Conservation (phyloP, 1,140 invertebrate genomes). For the Phymorhynchus buccinoides region DNA sequence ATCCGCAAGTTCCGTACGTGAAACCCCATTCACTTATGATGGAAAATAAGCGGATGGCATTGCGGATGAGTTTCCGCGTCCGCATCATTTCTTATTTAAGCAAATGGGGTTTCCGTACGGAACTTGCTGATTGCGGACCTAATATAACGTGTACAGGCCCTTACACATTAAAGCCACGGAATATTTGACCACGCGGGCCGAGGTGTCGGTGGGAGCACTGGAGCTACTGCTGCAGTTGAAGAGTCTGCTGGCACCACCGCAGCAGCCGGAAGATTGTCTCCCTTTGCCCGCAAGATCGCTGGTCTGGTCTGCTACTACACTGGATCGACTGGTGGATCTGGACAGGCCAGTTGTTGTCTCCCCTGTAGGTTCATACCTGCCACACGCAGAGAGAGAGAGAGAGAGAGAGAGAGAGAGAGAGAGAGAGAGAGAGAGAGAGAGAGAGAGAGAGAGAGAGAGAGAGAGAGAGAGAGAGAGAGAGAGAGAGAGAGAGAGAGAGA, state of each 20-base stretch:
- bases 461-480: neutral
- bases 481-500: neutral
- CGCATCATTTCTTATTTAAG: no score
- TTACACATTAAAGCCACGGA: constrained; percentile 34
- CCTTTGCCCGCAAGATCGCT: no score
- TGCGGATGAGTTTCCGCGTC: no score
- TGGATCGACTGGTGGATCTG: neutral
- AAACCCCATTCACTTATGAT: neutral
- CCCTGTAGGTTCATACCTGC: no score
- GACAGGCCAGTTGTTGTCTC: constrained; percentile 26
- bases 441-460: neutral
- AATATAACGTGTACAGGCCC: neutral
- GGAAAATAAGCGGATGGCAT: neutral
- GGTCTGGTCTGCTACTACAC: neutral
- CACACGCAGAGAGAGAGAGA: neutral
- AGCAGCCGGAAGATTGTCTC: no score
- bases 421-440: neutral
- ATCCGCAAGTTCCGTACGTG: no score
- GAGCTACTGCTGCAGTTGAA: no score
- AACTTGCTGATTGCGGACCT: neutral
- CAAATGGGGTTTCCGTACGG: no score
- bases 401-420: constrained; percentile 11
- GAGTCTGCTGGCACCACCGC: no score
- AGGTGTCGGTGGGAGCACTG: neutral
- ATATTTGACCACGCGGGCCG: constrained; percentile 11